A percentile compares a stretch with the other conserved stretches of the same genome.
phyloP scores from a whole-genome alignment of 1,140 invertebrate species.

The Bombus sylvicola region DNA sequence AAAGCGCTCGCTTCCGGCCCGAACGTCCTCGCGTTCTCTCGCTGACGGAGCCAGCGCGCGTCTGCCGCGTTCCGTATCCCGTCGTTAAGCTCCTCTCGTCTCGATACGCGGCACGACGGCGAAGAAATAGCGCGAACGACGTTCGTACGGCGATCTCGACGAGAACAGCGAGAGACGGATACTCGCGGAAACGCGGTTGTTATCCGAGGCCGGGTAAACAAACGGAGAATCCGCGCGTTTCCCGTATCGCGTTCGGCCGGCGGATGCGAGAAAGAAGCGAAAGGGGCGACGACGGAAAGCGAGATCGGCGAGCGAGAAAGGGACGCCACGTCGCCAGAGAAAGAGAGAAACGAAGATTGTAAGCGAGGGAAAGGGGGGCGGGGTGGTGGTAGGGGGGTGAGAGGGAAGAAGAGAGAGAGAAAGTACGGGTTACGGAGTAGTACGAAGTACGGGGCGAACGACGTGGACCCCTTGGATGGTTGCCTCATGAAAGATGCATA shows the following conservation, averaged over 20 bases:
- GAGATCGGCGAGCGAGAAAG: background rate
- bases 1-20: conserved; percentile 67
- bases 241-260: background rate
- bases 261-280: conserved; percentile 36
- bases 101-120: too few relatives aligned
- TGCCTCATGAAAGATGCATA: conserved; percentile 84
- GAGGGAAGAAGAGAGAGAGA: conserved; percentile 13
- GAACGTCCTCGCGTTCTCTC: background rate
- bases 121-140: too few relatives aligned
- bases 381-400: background rate
- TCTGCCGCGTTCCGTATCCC: background rate
- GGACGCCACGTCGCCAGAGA: background rate
- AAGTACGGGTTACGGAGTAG: conserved; percentile 60
- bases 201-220: conserved; percentile 32
- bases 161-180: background rate
- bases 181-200: background rate
- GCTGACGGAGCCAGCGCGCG: background rate
- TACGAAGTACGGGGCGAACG: conserved; percentile 67
- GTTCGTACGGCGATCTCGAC: too few relatives aligned
- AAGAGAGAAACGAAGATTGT: background rate
- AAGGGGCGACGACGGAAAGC: background rate
- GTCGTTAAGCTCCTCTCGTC: background rate
- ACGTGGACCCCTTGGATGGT: conserved; percentile 81
- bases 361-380: conserved; percentile 3
- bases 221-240: conserved; percentile 15